Base-by-base conservation (phyloP, 2,113 vertebrate genomes). In the Forbesichthys papilliferus region DNA sequence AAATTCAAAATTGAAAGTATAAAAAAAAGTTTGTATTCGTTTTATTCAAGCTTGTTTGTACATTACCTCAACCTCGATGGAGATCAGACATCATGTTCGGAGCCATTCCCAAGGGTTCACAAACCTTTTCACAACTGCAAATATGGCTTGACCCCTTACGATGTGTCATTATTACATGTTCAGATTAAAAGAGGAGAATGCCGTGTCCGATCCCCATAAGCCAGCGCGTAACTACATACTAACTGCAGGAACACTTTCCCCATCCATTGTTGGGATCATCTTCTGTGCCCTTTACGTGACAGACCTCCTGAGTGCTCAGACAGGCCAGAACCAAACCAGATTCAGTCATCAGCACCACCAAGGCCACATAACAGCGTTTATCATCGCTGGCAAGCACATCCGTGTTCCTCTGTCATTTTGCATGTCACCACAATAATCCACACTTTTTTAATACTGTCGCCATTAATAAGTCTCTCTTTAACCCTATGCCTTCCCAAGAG, bases 101-200 rank as follows among this genome's bases (percentile, higher is more conserved):
- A 42, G 36, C 5, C 4, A 42, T 42, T 42, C 36, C 36, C 36
- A 42, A 42, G 4, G 36, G 36, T 42, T 42, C 36, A 42, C 36
- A 42, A 42, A 42, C 5, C 3, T 42, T 42, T 42, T 42, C 36
- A 5, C 36, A 7, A 42, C 36, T 42, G 36, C 7, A 42, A 0
- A 75, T 87, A 88, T 87, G 84, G 84, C 85, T 89, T 86, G 71
- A 73, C 62, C 66, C 71, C 62, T 69, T 60, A 11, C 68, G 51
- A 77, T 56, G 54, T 52, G 68, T 68, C 60, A 68, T 60, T 13
- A 0, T 64, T 46, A 0, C 64, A 77, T 67, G 79, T 75, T 76
- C 73, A 71, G 72, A 80, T 57, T 74, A 59, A 55, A 63, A 63
- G 46, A 60, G 18, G 66, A 20, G 20, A 20, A 20, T 20, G 20